Conservation (phyloP, 2,888 invertebrate genomes). For the Salticus scenicus region DNA sequence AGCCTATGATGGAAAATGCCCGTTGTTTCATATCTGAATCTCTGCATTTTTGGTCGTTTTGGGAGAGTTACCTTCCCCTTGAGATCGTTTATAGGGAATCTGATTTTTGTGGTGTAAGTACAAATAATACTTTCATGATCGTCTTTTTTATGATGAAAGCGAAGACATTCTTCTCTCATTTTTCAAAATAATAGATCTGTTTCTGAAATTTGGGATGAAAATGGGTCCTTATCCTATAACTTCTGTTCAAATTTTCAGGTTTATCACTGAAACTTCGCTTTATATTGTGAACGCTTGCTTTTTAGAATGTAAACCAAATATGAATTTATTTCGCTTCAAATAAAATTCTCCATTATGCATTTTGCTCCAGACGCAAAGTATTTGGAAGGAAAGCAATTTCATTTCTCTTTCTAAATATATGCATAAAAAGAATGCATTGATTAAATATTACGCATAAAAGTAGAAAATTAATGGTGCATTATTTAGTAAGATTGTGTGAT, state of each 20-base stretch:
- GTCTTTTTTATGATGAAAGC: slow-evolving; percentile 15
- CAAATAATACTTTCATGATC: slow-evolving; percentile 1
- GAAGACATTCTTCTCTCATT: neutral
- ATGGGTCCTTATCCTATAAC: neutral
- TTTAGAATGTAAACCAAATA: no score
- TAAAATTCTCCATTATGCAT: no score
- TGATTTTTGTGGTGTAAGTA: slow-evolving; percentile 6
- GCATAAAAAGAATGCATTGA: no score
- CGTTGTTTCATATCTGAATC: slow-evolving; percentile 46
- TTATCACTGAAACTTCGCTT: neutral
- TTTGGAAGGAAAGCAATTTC: no score
- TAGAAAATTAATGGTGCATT: no score
- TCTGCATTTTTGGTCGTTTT: slow-evolving; percentile 24
- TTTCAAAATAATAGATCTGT: slow-evolving; percentile 4
- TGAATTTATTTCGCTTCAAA: no score
- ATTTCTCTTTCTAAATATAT: no score
- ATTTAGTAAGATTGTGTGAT: no score
- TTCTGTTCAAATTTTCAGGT: neutral
- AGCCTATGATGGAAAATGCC: slow-evolving; percentile 46
- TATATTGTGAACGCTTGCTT: no score
- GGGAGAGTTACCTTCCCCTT: slow-evolving; percentile 33
- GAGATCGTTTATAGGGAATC: neutral
- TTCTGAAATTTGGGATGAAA: neutral
- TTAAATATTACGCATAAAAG: no score
- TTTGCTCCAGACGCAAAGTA: no score